Evolutionary conservation across 2,797 vertebrate genomes (phyloP), one percentile per base, ranked within the genome.

Genomic region (Coccyzus lansbergi): DNA sequence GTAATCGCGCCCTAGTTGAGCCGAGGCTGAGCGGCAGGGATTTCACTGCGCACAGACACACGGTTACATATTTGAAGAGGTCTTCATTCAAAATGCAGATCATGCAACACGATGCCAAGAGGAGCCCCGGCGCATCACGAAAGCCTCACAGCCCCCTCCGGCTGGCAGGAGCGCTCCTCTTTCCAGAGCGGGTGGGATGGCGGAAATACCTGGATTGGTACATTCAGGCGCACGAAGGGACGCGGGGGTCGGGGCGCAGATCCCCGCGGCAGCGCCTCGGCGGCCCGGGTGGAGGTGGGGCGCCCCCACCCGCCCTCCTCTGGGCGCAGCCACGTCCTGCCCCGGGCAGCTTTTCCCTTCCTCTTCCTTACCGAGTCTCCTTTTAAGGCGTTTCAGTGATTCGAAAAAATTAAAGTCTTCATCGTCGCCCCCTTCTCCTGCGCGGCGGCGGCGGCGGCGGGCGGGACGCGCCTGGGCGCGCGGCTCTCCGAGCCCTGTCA

Each of bases 1-100:
- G 80, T 58, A 94, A 97, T 24, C 93, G 94, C 80, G 92, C 95
- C 94, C 78, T 92, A 92, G 92, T 87, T 75, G 76, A 95, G 53
- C 65, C 48, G 71, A 83, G 90, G 69, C 93, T 91, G 88, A 84
- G 75, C 86, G 89, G 84, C 91, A 96, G 95, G 75, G 93, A 90
- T 90, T 95, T 49, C 81, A 40, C 70, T 12, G 68, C 29, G 77
- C 69, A 67, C 18, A 19, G 72, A 82, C 46, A 90, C 82, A 68
- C 90, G 77, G 72, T 86, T 67, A 29, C 18, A 22, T 49, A 86
- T 67, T 86, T 74, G 44, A 88, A 87, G 87, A 93, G 90, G 67
- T 96, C 96, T 92, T 97, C 97, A 98, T 97, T 98, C 97, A 95
- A 94, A 94, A 98, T 97, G 97, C 97, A 97, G 91, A 95, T 96